Evolutionary conservation across 2,888 invertebrate species (phyloP), one percentile per base, ranked within the genome.

Genomic region (Nomada fabriciana): DNA sequence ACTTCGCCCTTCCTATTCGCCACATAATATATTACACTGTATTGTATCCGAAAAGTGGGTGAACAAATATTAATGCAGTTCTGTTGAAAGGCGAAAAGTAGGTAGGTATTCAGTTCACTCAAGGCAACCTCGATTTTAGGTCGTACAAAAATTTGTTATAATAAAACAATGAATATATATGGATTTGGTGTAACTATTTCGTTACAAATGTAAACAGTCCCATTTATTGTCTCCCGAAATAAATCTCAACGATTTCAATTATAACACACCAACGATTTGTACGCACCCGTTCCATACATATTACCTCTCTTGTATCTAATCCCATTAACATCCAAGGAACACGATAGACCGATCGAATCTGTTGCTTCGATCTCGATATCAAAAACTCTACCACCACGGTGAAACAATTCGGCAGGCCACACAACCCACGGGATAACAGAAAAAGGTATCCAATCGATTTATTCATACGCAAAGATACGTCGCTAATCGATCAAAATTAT

Each of bases 381-480:
- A 23, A 57, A 70, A 23, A 36, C 4, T 7, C 20, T 52, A 13
- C 29, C 18, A 20, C 18, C 9, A 1, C 7, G 25, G 5, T 13
- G 20, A 53, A 43, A 60, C 9, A 63, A 63, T 63, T 42, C 13
- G 36, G 43, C 18, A 60, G 1, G 43, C 10, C n/a, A 2, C 0
- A 5, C 65, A 53, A 5, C 60, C 77, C 23, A 61, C 65, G 36
- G 11, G n/a, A 15, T 23, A 7, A 2, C n/a, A 55, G 15, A 76
- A 70, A 69, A 69, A 70, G 55, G 7, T 18, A 36, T 1, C 10
- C 36, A 5, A 68, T 29, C 60, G 23, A 68, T 42, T 55, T 52
- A 18, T 15, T 20, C 13, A 15, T 9, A 23, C 23, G 4, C 59
- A 43, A 53, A 53, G 11, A 61, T 42, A n/a, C 15, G 25, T 29